phyloP scores from a whole-genome alignment of 2,888 invertebrate species.

The Drosophila subquinaria region DNA sequence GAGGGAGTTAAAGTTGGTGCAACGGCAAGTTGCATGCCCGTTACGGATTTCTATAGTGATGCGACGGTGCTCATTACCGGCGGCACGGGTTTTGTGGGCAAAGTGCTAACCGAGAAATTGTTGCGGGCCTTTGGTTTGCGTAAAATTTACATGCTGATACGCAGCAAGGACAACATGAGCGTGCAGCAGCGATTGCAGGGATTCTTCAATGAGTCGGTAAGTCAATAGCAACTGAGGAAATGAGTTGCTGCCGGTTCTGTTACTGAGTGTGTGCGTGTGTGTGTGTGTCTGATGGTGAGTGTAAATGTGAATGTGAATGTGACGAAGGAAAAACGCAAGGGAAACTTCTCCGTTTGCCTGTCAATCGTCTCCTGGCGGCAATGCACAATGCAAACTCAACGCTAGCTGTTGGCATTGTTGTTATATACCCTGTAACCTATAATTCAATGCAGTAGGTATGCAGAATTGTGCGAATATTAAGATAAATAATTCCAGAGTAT shows the following conservation, averaged over 20 bases:
- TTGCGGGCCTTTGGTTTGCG: conserved; percentile 83
- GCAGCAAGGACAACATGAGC: conserved; percentile 84
- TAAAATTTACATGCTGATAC: conserved; percentile 85
- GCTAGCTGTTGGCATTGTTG: conserved; percentile 15
- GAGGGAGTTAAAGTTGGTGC: conserved; percentile 12
- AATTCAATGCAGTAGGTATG: background rate
- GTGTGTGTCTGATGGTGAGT: background rate
- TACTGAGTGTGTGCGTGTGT: no score
- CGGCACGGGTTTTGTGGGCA: conserved; percentile 85
- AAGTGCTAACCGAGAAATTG: conserved; percentile 85
- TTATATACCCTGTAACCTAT: conserved; percentile 7
- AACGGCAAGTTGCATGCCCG: conserved; percentile 67
- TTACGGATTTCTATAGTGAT: conserved; percentile 83
- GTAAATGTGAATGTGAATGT: background rate
- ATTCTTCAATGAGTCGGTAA: conserved; percentile 84
- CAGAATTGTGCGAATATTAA: no score
- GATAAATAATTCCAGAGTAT: no score
- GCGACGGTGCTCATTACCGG: conserved; percentile 85
- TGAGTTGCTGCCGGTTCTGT: conserved; percentile 21
- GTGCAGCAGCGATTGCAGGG: conserved; percentile 82
- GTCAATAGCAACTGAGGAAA: conserved; percentile 45
- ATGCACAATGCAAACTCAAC: conserved; percentile 43
- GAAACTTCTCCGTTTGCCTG: conserved; percentile 15
- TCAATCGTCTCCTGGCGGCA: conserved; percentile 32
- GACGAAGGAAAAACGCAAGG: background rate